Evolutionary conservation across 1,140 invertebrate species (phyloP).

Genomic region (Lineus longissimus): DNA sequence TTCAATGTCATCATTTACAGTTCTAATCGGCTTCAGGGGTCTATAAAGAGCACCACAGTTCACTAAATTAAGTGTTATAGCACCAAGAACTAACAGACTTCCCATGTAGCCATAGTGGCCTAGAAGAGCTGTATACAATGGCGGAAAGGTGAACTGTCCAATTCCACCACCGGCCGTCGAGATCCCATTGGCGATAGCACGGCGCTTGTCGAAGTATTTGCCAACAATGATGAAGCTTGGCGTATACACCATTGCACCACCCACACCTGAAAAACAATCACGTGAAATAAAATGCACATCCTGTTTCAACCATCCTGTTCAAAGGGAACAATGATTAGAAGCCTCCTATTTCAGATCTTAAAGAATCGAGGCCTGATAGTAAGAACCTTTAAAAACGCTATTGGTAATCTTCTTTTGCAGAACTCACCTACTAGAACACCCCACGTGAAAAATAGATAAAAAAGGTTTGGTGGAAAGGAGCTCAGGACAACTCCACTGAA

Average conservation of each 20-base stretch:
- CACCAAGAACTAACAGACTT: slow-evolving; percentile 69
- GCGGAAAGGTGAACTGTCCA: slow-evolving; percentile 30
- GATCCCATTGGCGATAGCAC: slow-evolving; percentile 43
- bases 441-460: slow-evolving; percentile 81
- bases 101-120: slow-evolving; percentile 29
- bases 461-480: slow-evolving; percentile 70
- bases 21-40: not conserved
- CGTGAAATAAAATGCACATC: not conserved
- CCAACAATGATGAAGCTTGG: slow-evolving; percentile 44
- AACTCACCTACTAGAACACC: slow-evolving; percentile 74
- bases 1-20: no score
- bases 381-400: not conserved
- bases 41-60: slow-evolving; percentile 70
- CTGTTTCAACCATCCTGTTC: not conserved
- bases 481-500: slow-evolving; percentile 72
- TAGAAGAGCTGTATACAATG: slow-evolving; percentile 31
- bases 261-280: slow-evolving; percentile 33
- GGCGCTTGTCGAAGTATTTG: slow-evolving; percentile 37
- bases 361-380: not conserved
- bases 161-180: slow-evolving; percentile 35
- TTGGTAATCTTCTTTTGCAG: not conserved
- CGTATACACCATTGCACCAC: slow-evolving; percentile 39
- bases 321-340: not conserved
- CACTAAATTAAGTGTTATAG: slow-evolving; percentile 75
- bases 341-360: not conserved